A percentile compares a stretch with the other conserved stretches of the same genome.
Conservation (phyloP, 37 sponge, comb jelly and placozoan species). For the Bolinopsis microptera region DNA sequence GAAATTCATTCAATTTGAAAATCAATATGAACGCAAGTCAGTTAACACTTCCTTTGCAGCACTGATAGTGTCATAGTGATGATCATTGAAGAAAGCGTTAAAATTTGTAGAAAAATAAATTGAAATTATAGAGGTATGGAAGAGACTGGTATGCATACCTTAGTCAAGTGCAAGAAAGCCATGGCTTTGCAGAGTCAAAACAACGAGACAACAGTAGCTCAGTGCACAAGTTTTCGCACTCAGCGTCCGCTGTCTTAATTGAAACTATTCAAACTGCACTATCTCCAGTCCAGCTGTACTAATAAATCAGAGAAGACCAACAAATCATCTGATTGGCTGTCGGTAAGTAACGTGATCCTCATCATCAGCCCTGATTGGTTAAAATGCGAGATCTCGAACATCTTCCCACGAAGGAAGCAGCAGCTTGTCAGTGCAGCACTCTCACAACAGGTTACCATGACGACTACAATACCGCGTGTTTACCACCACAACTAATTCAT, state of each 20-base stretch:
- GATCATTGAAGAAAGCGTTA: too few species aligned
- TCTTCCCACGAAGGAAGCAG: not conserved
- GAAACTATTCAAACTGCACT: not conserved
- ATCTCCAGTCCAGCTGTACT: not conserved
- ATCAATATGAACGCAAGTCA: too few species aligned
- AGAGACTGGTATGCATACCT: too few species aligned
- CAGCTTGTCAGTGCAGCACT: not conserved
- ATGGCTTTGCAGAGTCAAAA: not conserved
- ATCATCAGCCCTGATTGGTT: not conserved
- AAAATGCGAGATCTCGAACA: not conserved
- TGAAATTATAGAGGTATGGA: too few species aligned
- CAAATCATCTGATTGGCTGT: not conserved
- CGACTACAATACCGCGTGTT: not conserved
- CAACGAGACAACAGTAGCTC: not conserved
- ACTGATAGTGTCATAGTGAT: too few species aligned
- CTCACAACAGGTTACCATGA: not conserved
- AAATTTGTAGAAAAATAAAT: too few species aligned
- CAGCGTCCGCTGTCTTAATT: not conserved
- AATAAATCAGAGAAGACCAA: not conserved
- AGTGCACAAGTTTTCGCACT: not conserved
- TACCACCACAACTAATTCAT: not conserved
- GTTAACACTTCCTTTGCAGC: too few species aligned
- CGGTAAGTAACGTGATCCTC: not conserved
- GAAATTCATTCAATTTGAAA: too few species aligned
- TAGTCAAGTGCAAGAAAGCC: slow-evolving; percentile 7